These are phyloP conservation scores for Apoderus coryli DNA, from an alignment of 2,888 invertebrate genomes.

Conservation along the genomic window DNA sequence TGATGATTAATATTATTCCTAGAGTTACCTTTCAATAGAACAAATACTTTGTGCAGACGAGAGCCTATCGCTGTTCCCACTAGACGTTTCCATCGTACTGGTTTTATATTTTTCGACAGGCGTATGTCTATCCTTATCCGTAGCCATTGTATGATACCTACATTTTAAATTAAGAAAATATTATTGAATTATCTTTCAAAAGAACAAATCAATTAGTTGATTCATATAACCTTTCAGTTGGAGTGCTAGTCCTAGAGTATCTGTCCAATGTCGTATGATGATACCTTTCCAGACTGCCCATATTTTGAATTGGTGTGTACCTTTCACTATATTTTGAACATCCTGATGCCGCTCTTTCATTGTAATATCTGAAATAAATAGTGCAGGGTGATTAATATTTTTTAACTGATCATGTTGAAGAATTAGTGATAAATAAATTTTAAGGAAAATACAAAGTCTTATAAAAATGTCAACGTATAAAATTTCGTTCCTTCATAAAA, in stretches of 20 bases:
- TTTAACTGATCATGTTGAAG: no score
- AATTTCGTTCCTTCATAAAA: no score
- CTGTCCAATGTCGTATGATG: slow-evolving; percentile 24
- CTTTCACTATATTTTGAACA: slow-evolving; percentile 24
- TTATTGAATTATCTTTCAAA: no score
- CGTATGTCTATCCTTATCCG: slow-evolving; percentile 30
- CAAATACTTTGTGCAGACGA: slow-evolving; percentile 22
- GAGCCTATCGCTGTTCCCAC: no score
- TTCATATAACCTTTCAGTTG: slow-evolving; percentile 24
- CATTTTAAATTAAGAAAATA: no score
- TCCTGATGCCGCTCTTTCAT: no score
- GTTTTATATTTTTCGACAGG: slow-evolving; percentile 25
- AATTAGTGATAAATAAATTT: no score
- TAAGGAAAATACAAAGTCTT: no score
- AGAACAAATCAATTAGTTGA: no score
- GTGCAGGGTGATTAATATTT: no score
- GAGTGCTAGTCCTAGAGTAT: slow-evolving; percentile 28
- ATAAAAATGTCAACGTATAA: no score
- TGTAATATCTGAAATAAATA: no score
- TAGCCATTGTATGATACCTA: slow-evolving; percentile 30
- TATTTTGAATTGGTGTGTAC: slow-evolving; percentile 23
- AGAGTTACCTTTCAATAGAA: slow-evolving; percentile 21
- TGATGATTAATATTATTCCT: background rate
- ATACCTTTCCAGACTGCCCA: slow-evolving; percentile 28
- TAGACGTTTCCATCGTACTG: slow-evolving; percentile 19